These are phyloP conservation scores for Luscinia megarhynchos DNA, from an alignment of 2,797 vertebrate species.

Conservation along the genomic window DNA sequence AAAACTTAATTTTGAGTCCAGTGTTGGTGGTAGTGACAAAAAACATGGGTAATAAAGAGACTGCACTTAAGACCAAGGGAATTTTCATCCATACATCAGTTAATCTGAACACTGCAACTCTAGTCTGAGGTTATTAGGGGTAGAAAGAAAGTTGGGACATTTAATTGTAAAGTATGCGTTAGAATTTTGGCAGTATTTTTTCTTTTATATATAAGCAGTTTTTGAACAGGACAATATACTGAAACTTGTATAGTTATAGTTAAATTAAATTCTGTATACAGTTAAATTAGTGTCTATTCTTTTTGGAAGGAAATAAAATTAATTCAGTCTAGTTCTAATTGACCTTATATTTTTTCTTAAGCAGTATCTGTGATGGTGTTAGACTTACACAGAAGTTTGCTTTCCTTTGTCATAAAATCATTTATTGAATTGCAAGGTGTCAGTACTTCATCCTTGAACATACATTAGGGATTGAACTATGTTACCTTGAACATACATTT, in stretches of 20 bases:
- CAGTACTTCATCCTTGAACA: neutral
- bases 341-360: slow-evolving; percentile 42
- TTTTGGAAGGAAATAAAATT: slow-evolving; percentile 65
- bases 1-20: neutral
- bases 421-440: neutral
- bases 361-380: neutral
- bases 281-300: slow-evolving; percentile 60
- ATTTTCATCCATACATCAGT: neutral
- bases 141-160: neutral
- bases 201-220: slow-evolving; percentile 41
- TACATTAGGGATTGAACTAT: neutral
- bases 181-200: slow-evolving; percentile 50
- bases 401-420: neutral
- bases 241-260: slow-evolving; percentile 66
- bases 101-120: neutral
- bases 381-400: neutral
- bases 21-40: slow-evolving; percentile 3
- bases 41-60: neutral
- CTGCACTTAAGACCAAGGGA: neutral
- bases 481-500: neutral
- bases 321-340: slow-evolving; percentile 60
- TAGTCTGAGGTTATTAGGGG: neutral
- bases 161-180: slow-evolving; percentile 49
- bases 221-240: slow-evolving; percentile 54
- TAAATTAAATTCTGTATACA: slow-evolving; percentile 69